A percentile compares a stretch with the other conserved stretches of the same genome.
phyloP scores from a whole-genome alignment of 2,797 vertebrate species.

The Cetoscarus ocellatus region DNA sequence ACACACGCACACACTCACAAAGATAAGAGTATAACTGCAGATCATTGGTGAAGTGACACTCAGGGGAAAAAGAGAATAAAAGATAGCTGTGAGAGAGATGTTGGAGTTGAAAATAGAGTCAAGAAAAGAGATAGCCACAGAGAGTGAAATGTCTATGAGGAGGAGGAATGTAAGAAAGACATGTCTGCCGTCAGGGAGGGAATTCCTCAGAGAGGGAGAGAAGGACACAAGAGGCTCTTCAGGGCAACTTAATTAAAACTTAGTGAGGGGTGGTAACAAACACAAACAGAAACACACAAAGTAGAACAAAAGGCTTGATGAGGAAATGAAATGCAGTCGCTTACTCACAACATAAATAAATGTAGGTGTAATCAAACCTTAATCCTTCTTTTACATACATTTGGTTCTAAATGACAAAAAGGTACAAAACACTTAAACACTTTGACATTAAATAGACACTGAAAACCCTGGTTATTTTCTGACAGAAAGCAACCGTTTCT shows the following conservation, averaged over 20 bases:
- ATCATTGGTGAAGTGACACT: constrained; percentile 16
- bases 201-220: constrained; percentile 72
- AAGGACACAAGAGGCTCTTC: constrained; percentile 49
- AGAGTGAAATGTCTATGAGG: constrained; percentile 7
- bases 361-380: not conserved
- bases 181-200: constrained; percentile 48
- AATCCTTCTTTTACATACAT: not conserved
- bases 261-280: constrained; percentile 52
- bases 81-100: not conserved
- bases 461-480: no score
- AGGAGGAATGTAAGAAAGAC: constrained; percentile 53
- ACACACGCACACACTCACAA: constrained; percentile 17
- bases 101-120: not conserved
- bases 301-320: not conserved
- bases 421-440: not conserved
- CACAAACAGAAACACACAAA: constrained; percentile 23
- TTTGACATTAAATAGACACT: no score
- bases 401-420: not conserved
- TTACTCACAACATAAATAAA: not conserved
- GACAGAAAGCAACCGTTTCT: no score
- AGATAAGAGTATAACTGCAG: constrained; percentile 7
- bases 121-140: not conserved
- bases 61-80: not conserved
- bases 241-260: constrained; percentile 80
- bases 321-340: constrained; percentile 25